phyloP scores from a whole-genome alignment of 2,888 invertebrate genomes.

The Epicampocera succincta region DNA sequence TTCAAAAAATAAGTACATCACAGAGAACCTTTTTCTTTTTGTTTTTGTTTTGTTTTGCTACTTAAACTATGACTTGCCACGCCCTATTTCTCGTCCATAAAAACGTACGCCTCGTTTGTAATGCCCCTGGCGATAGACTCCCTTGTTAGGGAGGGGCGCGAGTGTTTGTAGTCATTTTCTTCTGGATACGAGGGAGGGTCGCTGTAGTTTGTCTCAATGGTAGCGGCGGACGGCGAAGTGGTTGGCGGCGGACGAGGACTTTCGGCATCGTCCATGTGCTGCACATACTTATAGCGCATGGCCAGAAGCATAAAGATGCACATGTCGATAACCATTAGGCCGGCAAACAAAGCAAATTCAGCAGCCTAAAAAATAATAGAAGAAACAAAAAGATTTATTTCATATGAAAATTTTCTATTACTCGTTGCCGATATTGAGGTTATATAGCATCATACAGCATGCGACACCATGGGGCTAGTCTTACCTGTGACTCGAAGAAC shows the following conservation, averaged over 20 bases:
- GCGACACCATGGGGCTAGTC: too few species aligned
- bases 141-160: constrained; percentile 54
- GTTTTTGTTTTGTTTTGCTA: constrained; percentile 9
- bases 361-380: constrained; percentile 87
- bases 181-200: constrained; percentile 61
- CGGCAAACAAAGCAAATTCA: constrained; percentile 94
- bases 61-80: constrained; percentile 13
- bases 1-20: constrained; percentile 62
- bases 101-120: constrained; percentile 68
- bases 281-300: constrained; percentile 88
- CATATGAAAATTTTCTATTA: not conserved
- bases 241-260: constrained; percentile 32
- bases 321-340: constrained; percentile 92
- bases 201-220: constrained; percentile 38
- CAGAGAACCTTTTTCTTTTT: constrained; percentile 44
- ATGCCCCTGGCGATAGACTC: constrained; percentile 61
- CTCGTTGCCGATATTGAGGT: too few species aligned
- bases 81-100: constrained; percentile 46
- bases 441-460: too few species aligned
- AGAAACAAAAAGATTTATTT: too few species aligned
- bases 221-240: constrained; percentile 36
- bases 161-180: constrained; percentile 52
- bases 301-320: constrained; percentile 91
- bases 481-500: constrained; percentile 77
- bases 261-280: constrained; percentile 68